Evolutionary conservation across 2,113 vertebrate species (phyloP).

Genomic region (Dromaius novaehollandiae): DNA sequence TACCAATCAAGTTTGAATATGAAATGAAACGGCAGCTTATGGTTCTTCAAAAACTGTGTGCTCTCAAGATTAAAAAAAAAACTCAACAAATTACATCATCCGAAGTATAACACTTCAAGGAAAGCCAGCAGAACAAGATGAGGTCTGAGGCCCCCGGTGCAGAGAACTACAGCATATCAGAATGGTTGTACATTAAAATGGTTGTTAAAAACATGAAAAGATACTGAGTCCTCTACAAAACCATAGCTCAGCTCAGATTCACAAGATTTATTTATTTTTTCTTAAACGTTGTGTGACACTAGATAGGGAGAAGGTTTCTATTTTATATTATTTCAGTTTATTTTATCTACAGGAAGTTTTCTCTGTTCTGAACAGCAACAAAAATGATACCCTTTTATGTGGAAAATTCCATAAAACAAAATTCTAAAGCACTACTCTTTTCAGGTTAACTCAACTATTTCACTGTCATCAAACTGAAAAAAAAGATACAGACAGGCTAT

Average conservation of each 20-base stretch:
- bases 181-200: neutral
- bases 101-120: neutral
- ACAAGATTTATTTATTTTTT: neutral
- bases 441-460: neutral
- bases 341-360: neutral
- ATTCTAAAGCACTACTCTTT: rapidly evolving
- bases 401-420: neutral
- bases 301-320: rapidly evolving
- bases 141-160: neutral
- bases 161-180: neutral
- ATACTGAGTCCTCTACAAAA: neutral
- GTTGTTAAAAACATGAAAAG: neutral
- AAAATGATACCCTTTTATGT: neutral
- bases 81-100: neutral
- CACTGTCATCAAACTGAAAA: neutral
- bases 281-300: neutral
- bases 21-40: neutral
- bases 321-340: neutral
- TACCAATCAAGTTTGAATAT: neutral
- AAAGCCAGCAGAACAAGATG: neutral
- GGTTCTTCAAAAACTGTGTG: neutral
- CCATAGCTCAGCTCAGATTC: neutral
- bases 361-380: neutral
- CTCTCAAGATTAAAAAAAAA: neutral
- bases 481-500: neutral